Percentiles rank a stretch among this genome's conserved stretches.
Evolutionary conservation across 1,140 invertebrate species (phyloP).

Genomic region (Drosophila nannoptera): DNA sequence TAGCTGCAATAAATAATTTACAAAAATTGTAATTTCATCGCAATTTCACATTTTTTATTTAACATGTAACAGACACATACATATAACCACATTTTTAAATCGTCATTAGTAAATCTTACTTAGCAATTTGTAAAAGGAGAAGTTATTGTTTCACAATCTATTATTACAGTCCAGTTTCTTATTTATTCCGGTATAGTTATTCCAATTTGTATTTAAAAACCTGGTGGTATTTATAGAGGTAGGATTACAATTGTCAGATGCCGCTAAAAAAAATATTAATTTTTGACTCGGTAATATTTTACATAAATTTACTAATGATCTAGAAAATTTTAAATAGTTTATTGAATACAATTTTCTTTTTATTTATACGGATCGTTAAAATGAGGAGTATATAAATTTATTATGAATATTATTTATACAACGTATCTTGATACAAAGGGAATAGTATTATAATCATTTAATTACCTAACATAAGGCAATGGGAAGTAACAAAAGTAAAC

Average conservation of each 20-base stretch:
- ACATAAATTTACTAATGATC: conserved; percentile 7
- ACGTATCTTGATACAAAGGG: too few species aligned
- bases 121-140: conserved; percentile 60
- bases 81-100: conserved; percentile 44
- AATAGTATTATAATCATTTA: too few species aligned
- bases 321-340: conserved; percentile 8
- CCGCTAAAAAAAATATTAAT: conserved; percentile 45
- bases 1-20: too few species aligned
- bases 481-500: too few species aligned
- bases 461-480: neutral
- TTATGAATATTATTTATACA: too few species aligned
- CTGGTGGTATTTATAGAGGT: conserved; percentile 69
- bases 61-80: conserved; percentile 43
- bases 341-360: conserved; percentile 1
- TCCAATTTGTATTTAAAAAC: conserved; percentile 54
- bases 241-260: conserved; percentile 74
- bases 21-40: neutral
- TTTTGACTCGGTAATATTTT: conserved; percentile 15
- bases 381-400: conserved; percentile 8
- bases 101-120: conserved; percentile 48
- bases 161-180: conserved; percentile 66
- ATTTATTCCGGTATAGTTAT: conserved; percentile 51
- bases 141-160: conserved; percentile 73
- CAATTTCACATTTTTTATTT: conserved; percentile 44
- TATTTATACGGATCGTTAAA: conserved; percentile 1